Base-by-base conservation (phyloP, 2,797 vertebrate species). In the Numenius phaeopus region DNA sequence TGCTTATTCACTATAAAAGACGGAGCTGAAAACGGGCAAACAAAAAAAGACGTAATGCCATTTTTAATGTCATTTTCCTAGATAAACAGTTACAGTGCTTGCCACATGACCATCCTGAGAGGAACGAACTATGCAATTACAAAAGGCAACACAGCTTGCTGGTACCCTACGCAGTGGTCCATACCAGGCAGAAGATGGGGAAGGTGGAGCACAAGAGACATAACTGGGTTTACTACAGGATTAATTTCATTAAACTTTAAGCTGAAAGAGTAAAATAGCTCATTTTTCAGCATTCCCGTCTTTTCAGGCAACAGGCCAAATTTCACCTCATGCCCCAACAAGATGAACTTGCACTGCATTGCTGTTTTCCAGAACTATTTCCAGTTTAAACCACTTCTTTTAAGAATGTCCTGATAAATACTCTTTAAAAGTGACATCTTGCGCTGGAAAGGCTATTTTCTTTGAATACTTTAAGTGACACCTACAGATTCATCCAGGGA, bases 1-100 rank as follows among this genome's bases (percentile, higher is more conserved):
- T 62, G 67, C 44, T 83, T 94, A 75, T 40, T 75, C 83, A 46
- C 82, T 55, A 50, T 50, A 69, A 88, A 89, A 96, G 57, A 37
- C 21, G 37, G 42, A 85, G 24, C 54, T 50, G 57, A 86, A 95
- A 95, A 87, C 4, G 0, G 47, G 65, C 13, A 61, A 87, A 84
- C 13, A 87, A 72, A 83, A 67, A 47, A 17, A 52, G 27, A 49
- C 7, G 23, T 22, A 87, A 80, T 57, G 22, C 32, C 57, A 73
- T 39, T 93, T 96, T 94, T 65, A 67, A 89, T 85, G 59, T 16
- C 42, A 11, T 87, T 92, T 94, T 94, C 85, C 78, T 69, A 78
- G 40, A 86, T 83, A 80, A 94, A 85, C 67, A 65, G 65, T 85
- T 83, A 44, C 13, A 50, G 44, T 6, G 23, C 29, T 85, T 77